Evolutionary conservation across 2,888 invertebrate species (phyloP).

Genomic region (Megamerina dolium): DNA sequence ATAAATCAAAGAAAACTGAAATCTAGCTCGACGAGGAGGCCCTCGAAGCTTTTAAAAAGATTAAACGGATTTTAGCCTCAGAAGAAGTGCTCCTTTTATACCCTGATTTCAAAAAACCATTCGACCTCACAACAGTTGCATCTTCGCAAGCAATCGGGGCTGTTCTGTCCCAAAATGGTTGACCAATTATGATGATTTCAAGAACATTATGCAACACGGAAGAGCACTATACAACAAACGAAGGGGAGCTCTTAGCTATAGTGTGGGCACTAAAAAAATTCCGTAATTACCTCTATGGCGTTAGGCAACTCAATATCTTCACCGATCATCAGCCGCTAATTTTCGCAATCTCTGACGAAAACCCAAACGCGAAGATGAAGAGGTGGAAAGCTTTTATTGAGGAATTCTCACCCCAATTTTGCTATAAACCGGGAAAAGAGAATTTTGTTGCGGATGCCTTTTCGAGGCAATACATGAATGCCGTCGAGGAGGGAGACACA

Average conservation of each 20-base stretch:
- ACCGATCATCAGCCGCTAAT: conserved; percentile 4
- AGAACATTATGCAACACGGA: not conserved
- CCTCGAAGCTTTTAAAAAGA: conserved; percentile 8
- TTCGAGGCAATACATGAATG: conserved; percentile 10
- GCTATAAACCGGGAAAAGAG: conserved; percentile 7
- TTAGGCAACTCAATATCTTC: conserved; percentile 7
- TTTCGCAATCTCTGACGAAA: conserved; percentile 10
- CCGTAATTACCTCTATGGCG: conserved; percentile 7
- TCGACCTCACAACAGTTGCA: conserved; percentile 15
- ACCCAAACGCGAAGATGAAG: conserved; percentile 11
- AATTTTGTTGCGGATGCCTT: conserved; percentile 12
- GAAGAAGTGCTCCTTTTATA: conserved; percentile 11
- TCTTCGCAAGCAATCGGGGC: conserved; percentile 9
- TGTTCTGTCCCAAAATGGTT: conserved; percentile 8
- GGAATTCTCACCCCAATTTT: conserved; percentile 4
- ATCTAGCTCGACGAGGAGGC: conserved; percentile 6
- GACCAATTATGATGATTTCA: conserved; percentile 3
- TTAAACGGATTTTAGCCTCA: conserved; percentile 13
- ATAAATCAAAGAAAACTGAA: conserved; percentile 9
- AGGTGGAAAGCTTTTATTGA: too few relatives aligned
- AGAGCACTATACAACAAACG: conserved; percentile 10
- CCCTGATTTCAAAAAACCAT: conserved; percentile 9
- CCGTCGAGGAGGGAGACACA: conserved; percentile 5
- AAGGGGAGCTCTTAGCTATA: conserved; percentile 36
- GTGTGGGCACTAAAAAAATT: conserved; percentile 27